phyloP scores from a whole-genome alignment of 2,797 vertebrate genomes.

The Lepilemur ruficaudatus region DNA sequence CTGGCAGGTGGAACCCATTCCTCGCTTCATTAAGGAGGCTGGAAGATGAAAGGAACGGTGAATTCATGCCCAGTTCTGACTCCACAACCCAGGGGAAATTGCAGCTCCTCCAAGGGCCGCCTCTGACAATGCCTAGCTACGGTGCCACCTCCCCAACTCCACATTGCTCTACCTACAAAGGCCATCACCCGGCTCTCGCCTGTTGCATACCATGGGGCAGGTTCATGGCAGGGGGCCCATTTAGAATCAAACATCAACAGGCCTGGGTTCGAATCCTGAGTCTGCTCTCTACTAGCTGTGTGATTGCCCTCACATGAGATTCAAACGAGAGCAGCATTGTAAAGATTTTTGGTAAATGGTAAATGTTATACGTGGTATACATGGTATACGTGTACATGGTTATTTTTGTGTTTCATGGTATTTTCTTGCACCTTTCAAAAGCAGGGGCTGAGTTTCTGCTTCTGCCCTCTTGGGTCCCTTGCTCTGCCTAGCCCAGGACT shows the following conservation, averaged over 20 bases:
- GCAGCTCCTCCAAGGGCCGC: background rate
- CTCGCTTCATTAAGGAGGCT: background rate
- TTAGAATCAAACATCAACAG: background rate
- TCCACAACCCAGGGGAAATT: background rate
- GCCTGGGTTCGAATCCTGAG: background rate
- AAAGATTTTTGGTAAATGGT: background rate
- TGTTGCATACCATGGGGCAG: fast-evolving
- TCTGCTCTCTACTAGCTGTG: background rate
- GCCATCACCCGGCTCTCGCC: background rate
- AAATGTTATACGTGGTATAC: background rate
- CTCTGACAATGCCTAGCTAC: background rate
- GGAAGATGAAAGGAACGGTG: background rate
- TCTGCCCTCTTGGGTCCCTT: background rate
- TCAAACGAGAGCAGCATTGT: background rate
- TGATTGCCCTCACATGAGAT: background rate
- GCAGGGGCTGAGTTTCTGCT: background rate
- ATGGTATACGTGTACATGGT: no score
- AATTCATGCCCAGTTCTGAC: background rate
- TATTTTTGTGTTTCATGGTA: background rate
- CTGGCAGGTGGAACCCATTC: background rate
- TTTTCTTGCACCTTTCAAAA: background rate
- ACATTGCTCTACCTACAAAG: background rate
- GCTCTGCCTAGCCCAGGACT: background rate
- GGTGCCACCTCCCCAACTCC: background rate
- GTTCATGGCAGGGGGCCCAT: background rate